Base-by-base conservation (phyloP, 2,797 vertebrate genomes). In the Chaenodraco wilsoni region DNA sequence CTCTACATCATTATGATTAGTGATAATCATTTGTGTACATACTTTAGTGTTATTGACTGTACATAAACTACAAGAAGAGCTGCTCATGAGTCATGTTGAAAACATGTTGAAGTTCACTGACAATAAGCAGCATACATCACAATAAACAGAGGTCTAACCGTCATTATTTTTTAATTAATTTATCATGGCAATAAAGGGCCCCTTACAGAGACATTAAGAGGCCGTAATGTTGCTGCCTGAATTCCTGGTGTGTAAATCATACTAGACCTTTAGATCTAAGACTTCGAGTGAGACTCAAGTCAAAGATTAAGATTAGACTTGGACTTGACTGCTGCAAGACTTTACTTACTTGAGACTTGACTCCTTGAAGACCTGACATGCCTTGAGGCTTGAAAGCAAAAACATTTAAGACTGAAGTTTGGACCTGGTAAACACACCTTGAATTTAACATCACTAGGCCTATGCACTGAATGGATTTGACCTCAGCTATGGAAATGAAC, bases 341-440 rank as follows among this genome's bases (percentile, higher is more conserved):
- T 74, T 61, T 37, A 63, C 72, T 68, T 50, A 62, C 65, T 57
- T 69, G 52, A 46, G 60, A 69, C 58, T 60, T 59, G 54, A 71
- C 56, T 72, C 57, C 44, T 52, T 78, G 44, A 68, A 67, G 33
- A 74, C 55, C 61, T 79, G 55, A 61, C 66, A 66, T 58, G 57
- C 74, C 19, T 69, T 56, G 48, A 51, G 62, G 58, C 52, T 68
- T 64, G 54, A 69, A 69, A 69, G 65, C 48, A 69, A 68, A 69
- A 58, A 54, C 41, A 64, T 58, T 74, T 48, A 69, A 55, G 66
- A 55, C 70, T 65, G 23, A 71, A 27, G 27, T 67, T 73, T 67
- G 62, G 40, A 67, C 45, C 51, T 59, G 11, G 11, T 58, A 21
- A 57, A 45, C 45, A 65, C 55, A 62, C 56, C 37, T 31, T 65